Conservation (phyloP, 2,113 vertebrate genomes). For the Alaudala cheleensis region DNA sequence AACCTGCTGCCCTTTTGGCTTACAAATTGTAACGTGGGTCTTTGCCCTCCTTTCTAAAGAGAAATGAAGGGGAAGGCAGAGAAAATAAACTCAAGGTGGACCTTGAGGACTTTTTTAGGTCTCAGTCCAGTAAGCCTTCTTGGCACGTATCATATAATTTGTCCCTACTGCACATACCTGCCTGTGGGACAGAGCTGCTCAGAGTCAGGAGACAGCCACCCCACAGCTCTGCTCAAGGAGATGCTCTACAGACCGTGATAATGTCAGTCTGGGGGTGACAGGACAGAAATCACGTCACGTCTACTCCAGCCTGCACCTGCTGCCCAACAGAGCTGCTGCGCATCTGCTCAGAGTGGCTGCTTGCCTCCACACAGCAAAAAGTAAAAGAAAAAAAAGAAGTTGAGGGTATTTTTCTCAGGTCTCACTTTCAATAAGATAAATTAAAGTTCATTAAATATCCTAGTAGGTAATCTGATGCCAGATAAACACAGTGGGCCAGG, state of each 20-base stretch:
- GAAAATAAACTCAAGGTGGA: not conserved
- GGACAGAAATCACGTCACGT: not conserved
- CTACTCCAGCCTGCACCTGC: not conserved
- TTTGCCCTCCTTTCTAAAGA: not conserved
- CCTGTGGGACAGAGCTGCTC: not conserved
- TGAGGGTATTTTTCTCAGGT: not conserved
- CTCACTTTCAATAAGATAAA: not conserved
- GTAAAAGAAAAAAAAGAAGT: not conserved
- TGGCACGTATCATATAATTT: rapidly evolving
- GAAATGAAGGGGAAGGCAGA: not conserved
- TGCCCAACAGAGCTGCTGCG: rapidly evolving
- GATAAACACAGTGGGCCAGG: rapidly evolving
- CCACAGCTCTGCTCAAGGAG: not conserved
- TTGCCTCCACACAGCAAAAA: not conserved
- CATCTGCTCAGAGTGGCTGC: not conserved
- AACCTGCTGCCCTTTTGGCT: not conserved
- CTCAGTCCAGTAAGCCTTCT: not conserved
- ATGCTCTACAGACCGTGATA: not conserved
- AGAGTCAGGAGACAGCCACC: not conserved
- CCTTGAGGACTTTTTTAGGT: not conserved
- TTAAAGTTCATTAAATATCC: not conserved
- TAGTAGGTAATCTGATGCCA: not conserved
- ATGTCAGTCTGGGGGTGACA: not conserved
- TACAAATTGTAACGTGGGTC: not conserved
- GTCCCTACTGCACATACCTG: rapidly evolving